A percentile compares a stretch with the other conserved stretches of the same genome.
phyloP scores from a whole-genome alignment of 2,797 vertebrate species.

The Sebastes matsubarae region DNA sequence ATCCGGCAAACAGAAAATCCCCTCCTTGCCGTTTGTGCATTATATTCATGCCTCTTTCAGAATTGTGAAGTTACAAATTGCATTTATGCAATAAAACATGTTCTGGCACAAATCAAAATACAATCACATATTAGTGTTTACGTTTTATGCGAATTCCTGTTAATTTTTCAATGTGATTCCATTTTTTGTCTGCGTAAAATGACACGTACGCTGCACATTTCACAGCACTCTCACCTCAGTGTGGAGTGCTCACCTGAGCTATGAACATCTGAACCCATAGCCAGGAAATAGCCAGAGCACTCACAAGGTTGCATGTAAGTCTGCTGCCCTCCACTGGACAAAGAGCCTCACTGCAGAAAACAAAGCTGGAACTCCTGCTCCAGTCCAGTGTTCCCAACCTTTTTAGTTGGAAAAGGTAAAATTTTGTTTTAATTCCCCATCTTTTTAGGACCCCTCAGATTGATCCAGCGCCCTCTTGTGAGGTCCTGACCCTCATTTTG shows the following conservation, averaged over 20 bases:
- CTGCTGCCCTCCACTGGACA: constrained; percentile 70
- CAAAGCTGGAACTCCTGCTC: neutral
- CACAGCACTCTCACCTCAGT: constrained; percentile 7
- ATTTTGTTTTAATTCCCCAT: neutral
- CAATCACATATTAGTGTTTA: neutral
- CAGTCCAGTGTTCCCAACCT: neutral
- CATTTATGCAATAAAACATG: neutral
- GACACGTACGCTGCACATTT: constrained; percentile 16
- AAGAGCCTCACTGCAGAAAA: constrained; percentile 19
- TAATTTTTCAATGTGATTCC: neutral
- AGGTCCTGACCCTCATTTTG: neutral
- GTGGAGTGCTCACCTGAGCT: constrained; percentile 17
- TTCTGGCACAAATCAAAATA: neutral
- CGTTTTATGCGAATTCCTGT: neutral
- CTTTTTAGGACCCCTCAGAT: neutral
- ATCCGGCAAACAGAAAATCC: neutral
- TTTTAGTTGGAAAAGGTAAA: fast-evolving
- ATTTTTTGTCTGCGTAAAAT: constrained; percentile 2
- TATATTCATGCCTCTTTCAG: neutral
- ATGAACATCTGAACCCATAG: neutral
- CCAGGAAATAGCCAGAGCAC: neutral
- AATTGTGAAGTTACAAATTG: neutral
- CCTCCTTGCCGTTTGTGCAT: neutral
- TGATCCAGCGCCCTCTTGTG: neutral
- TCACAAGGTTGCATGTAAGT: constrained; percentile 7